A percentile compares a stretch with the other conserved stretches of the same genome.
These are phyloP conservation scores for Corythoichthys intestinalis DNA, from an alignment of 2,113 vertebrate species.

Conservation along the genomic window DNA sequence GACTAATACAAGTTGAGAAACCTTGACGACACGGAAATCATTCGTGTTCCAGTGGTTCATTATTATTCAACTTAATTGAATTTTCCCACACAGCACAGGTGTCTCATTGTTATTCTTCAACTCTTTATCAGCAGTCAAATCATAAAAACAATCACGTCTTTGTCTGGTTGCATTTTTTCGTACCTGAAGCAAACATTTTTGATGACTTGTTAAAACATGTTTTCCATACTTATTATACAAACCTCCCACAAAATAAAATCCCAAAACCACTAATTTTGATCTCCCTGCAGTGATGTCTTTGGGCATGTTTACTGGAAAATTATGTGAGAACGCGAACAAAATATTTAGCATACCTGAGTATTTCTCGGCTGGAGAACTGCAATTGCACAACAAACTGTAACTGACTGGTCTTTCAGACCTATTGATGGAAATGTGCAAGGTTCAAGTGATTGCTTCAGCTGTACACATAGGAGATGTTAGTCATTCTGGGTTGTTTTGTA, in stretches of 20 bases:
- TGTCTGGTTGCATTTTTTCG: constrained; percentile 16
- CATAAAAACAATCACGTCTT: constrained; percentile 13
- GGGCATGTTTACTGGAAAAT: no score
- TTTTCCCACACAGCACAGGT: background rate
- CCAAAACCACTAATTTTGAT: constrained; percentile 20
- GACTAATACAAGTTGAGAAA: constrained; percentile 24
- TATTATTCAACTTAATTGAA: background rate
- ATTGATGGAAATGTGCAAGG: background rate
- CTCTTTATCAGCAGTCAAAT: constrained; percentile 24
- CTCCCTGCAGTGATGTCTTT: constrained; percentile 20
- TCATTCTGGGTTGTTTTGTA: no score
- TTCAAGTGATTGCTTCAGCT: background rate
- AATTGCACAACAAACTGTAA: no score
- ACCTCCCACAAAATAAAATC: constrained; percentile 30
- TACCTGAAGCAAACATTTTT: constrained; percentile 24
- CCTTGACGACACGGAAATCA: constrained; percentile 3
- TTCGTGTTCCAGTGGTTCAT: background rate
- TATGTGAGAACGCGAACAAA: no score
- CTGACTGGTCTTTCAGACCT: constrained; percentile 6
- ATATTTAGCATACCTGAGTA: no score
- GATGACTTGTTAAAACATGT: constrained; percentile 38
- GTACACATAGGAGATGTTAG: background rate
- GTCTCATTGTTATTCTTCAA: constrained; percentile 10
- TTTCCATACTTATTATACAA: constrained; percentile 36
- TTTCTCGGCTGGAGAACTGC: no score